Evolutionary conservation across 1,140 invertebrate species (phyloP).

Genomic region (Lepidurus couesii): DNA sequence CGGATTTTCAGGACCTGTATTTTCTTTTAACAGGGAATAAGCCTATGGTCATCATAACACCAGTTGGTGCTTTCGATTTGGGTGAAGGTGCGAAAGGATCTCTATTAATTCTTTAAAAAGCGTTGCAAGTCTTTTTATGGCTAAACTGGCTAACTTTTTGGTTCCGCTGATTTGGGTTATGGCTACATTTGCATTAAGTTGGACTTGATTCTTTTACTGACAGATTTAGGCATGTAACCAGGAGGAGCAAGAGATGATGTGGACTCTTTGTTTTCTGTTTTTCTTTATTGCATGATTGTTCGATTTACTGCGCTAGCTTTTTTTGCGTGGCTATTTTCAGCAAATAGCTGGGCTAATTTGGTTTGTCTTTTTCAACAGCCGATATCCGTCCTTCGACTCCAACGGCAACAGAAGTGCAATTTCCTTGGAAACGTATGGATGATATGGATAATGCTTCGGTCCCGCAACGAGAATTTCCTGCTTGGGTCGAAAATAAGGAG

Average conservation of each 20-base stretch:
- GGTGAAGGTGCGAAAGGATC: conserved; percentile 4
- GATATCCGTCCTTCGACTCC: conserved; percentile 47
- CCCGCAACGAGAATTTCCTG: conserved; percentile 83
- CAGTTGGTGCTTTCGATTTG: background rate
- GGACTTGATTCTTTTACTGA: background rate
- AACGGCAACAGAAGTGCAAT: conserved; percentile 73
- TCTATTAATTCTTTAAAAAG: too few species aligned
- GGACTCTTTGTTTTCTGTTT: background rate
- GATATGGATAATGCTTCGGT: conserved; percentile 57
- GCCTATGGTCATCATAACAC: conserved; percentile 13
- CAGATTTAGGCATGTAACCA: background rate
- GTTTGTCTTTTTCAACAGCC: conserved; percentile 11
- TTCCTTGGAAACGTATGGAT: conserved; percentile 78
- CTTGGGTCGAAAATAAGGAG: conserved; percentile 87
- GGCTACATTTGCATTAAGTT: background rate
- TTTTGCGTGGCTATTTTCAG: background rate
- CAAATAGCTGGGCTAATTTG: background rate
- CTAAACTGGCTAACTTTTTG: background rate
- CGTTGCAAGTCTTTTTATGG: background rate
- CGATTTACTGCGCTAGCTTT: background rate
- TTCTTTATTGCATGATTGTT: background rate
- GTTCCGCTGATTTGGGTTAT: background rate
- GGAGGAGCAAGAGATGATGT: too few species aligned
- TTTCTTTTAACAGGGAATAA: conserved; percentile 4
- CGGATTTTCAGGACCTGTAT: background rate